These are phyloP conservation scores for Camelus dromedarius DNA, from an alignment of 2,113 vertebrate species.

Conservation along the genomic window DNA sequence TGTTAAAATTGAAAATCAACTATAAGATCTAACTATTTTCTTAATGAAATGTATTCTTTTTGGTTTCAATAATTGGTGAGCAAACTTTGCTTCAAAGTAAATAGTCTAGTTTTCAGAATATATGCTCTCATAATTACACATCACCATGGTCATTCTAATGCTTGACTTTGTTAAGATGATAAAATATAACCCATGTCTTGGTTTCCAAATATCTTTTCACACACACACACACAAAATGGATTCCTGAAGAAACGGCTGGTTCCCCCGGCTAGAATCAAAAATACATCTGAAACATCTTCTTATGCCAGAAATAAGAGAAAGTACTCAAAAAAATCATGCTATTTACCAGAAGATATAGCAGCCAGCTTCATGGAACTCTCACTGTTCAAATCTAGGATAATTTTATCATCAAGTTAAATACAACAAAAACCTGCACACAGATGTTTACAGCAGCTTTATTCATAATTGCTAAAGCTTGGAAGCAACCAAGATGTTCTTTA, in stretches of 20 bases:
- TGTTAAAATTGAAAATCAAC: slow-evolving; percentile 38
- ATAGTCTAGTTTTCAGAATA: neutral
- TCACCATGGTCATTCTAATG: neutral
- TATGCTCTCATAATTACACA: neutral
- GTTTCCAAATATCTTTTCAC: neutral
- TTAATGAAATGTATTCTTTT: neutral
- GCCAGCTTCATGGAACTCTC: neutral
- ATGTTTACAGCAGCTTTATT: neutral
- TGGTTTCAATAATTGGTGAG: neutral
- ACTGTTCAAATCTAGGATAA: neutral
- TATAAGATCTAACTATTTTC: slow-evolving; percentile 8
- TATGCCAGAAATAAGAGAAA: neutral
- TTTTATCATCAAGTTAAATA: slow-evolving; percentile 45
- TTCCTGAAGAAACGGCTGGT: neutral
- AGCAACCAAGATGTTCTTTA: neutral
- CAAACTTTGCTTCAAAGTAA: neutral
- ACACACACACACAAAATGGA: neutral
- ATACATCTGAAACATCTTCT: neutral
- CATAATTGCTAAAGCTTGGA: neutral
- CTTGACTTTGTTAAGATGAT: neutral
- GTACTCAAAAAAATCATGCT: neutral
- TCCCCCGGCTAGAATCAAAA: neutral
- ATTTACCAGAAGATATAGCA: neutral
- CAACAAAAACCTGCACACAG: neutral
- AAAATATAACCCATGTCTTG: neutral